A percentile compares a stretch with the other conserved stretches of the same genome.
phyloP scores from a whole-genome alignment of 2,888 invertebrate genomes.

The Pterostichus niger region DNA sequence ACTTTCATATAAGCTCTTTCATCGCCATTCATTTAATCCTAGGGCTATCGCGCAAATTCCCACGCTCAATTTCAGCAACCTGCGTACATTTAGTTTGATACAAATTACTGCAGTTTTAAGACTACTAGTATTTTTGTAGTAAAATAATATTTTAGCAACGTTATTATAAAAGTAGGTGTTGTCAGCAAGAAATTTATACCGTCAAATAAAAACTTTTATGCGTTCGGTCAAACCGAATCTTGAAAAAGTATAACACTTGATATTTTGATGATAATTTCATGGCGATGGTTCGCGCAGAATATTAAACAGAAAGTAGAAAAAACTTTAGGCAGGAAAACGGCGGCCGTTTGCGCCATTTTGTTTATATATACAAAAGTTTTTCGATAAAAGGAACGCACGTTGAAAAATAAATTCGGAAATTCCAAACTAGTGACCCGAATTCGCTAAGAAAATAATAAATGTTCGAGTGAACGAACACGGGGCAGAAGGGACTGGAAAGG shows the following conservation, averaged over 20 bases:
- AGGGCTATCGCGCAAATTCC: too few species aligned
- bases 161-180: constrained; percentile 20
- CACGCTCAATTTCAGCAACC: too few species aligned
- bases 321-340: constrained; percentile 1
- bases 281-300: constrained; percentile 29
- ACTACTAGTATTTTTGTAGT: too few species aligned
- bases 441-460: constrained; percentile 54
- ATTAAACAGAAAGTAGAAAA: constrained; percentile 43
- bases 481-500: neutral
- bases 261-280: constrained; percentile 63
- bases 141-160: neutral
- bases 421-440: constrained; percentile 50
- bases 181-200: constrained; percentile 43
- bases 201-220: constrained; percentile 47
- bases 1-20: too few species aligned
- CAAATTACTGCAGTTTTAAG: too few species aligned
- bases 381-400: constrained; percentile 50
- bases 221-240: constrained; percentile 46
- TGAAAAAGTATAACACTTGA: constrained; percentile 58
- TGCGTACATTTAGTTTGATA: too few species aligned
- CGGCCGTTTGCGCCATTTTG: constrained; percentile 45
- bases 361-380: constrained; percentile 61
- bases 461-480: constrained; percentile 3
- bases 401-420: constrained; percentile 58
- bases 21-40: too few species aligned